Base-by-base conservation (phyloP, 2,888 invertebrate species). In the Watsonalla binaria region DNA sequence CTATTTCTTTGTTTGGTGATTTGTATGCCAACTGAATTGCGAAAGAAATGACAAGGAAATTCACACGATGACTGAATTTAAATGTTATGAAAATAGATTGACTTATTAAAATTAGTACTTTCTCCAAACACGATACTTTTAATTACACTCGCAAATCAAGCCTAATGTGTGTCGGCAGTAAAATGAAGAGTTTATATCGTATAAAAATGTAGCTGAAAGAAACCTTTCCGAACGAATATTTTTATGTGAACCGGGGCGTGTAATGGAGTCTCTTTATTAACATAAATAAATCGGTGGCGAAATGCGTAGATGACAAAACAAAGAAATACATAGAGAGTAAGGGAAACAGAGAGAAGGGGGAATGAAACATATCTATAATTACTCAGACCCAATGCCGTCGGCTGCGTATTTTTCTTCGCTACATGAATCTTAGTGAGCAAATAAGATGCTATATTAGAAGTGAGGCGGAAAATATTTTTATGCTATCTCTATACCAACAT, bases 301-400 rank as follows among this genome's bases (percentile, higher is more conserved):
- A 51, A 60, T 60, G 65, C 50, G 58, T 45, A 53, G 59, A 63
- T 64, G 67, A 67, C 59, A 67, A 66, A 68, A 69, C 65, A 64
- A 72, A 63, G 63, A 46, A 65, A 58, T 51, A 50, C 45, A 64
- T 64, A 59, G 59, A 54, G 57, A 50, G 51, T 54, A 58, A 59
- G 53, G 47, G 59, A 66, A 61, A 61, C 59, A 62, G 58, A 63
- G 56, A 55, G 62, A 66, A 62, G 59, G 56, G n/a, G 54, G 56
- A 56, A 61, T 54, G 60, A 63, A 64, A 62, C 63, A 62, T 62
- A 35, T n/a, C 53, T 37, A 50, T 55, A 62, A 73, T 72, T 66
- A 71, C 65, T 70, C 58, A 67, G 70, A 59, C 54, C 47, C 58
- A 53, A 58, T 66, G 75, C 79, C 80, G 80, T 54, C 81, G 80